phyloP scores from a whole-genome alignment of 2,113 vertebrate genomes.

The Ophthalmolycus amberensis region DNA sequence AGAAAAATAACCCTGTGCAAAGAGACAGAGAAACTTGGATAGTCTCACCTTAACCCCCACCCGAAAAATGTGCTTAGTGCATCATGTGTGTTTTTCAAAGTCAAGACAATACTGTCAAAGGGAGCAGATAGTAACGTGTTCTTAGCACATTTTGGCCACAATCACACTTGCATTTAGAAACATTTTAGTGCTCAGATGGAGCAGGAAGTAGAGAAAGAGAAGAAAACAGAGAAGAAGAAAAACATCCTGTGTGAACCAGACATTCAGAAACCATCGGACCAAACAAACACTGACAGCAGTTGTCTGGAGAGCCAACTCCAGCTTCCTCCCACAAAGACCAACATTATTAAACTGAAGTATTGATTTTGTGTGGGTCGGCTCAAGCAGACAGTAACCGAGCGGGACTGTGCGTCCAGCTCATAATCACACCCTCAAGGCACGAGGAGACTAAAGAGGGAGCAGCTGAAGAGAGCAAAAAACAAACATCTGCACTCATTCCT shows the following conservation, averaged over 20 bases:
- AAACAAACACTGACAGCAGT: slow-evolving; percentile 49
- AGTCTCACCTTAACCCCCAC: not conserved
- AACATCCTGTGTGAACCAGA: slow-evolving; percentile 21
- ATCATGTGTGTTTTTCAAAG: not conserved
- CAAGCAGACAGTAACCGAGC: slow-evolving; percentile 57
- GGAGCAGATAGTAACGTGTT: not conserved
- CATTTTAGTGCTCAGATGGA: slow-evolving; percentile 1
- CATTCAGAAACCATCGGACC: slow-evolving; percentile 5
- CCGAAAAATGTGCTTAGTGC: not conserved
- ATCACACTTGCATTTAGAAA: slow-evolving; percentile 11
- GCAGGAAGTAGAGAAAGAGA: slow-evolving; percentile 8
- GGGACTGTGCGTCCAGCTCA: slow-evolving; percentile 41
- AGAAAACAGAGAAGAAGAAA: slow-evolving; percentile 6
- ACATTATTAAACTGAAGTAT: slow-evolving; percentile 35
- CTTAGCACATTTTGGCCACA: not conserved
- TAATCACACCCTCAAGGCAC: slow-evolving; percentile 50
- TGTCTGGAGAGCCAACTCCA: slow-evolving; percentile 32
- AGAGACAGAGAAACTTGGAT: slow-evolving; percentile 24
- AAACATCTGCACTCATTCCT: slow-evolving; percentile 75
- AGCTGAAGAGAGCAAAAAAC: slow-evolving; percentile 71
- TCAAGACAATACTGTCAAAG: not conserved
- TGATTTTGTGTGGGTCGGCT: slow-evolving; percentile 51
- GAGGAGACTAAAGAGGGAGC: slow-evolving; percentile 59
- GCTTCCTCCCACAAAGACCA: slow-evolving; percentile 61
- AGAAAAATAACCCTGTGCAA: slow-evolving; percentile 9